phyloP scores from a whole-genome alignment of 2,797 vertebrate genomes.

The Esox lucius region DNA sequence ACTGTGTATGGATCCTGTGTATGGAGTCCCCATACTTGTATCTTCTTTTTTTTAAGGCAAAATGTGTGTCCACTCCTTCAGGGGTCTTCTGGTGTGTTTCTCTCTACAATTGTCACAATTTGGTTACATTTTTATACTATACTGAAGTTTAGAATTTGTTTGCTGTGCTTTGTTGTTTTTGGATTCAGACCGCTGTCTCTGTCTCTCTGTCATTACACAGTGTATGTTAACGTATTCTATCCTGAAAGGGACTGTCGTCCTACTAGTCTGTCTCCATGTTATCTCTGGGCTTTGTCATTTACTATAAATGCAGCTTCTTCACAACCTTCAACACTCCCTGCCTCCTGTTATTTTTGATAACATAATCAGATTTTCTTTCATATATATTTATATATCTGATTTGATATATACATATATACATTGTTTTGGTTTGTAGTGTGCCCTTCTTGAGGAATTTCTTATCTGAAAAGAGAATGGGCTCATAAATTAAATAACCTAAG shows the following conservation, averaged over 20 bases:
- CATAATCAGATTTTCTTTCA: slow-evolving; percentile 64
- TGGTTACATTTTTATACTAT: neutral
- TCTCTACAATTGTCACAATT: neutral
- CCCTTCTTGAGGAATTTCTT: slow-evolving; percentile 54
- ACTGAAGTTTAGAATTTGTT: slow-evolving; percentile 43
- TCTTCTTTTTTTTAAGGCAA: neutral
- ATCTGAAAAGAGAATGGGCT: slow-evolving; percentile 58
- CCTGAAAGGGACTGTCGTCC: slow-evolving; percentile 29
- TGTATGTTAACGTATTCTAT: slow-evolving; percentile 40
- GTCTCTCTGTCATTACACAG: slow-evolving; percentile 1
- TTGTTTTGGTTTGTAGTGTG: slow-evolving; percentile 62
- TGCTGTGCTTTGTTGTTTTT: slow-evolving; percentile 56
- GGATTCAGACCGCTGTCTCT: slow-evolving; percentile 14
- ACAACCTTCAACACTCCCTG: slow-evolving; percentile 71
- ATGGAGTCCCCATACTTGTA: slow-evolving; percentile 3
- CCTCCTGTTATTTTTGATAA: slow-evolving; percentile 73
- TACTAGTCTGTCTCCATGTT: slow-evolving; percentile 32
- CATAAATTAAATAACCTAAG: slow-evolving; percentile 61
- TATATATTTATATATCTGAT: slow-evolving; percentile 62
- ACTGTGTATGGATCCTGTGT: slow-evolving; percentile 6
- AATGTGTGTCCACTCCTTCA: neutral
- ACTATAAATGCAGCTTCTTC: slow-evolving; percentile 56
- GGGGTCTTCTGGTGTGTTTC: neutral
- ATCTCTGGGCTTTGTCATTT: slow-evolving; percentile 35
- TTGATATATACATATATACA: slow-evolving; percentile 61